These are phyloP conservation scores for Rhegmatorhina hoffmannsi DNA, from an alignment of 2,113 vertebrate genomes.

Conservation along the genomic window DNA sequence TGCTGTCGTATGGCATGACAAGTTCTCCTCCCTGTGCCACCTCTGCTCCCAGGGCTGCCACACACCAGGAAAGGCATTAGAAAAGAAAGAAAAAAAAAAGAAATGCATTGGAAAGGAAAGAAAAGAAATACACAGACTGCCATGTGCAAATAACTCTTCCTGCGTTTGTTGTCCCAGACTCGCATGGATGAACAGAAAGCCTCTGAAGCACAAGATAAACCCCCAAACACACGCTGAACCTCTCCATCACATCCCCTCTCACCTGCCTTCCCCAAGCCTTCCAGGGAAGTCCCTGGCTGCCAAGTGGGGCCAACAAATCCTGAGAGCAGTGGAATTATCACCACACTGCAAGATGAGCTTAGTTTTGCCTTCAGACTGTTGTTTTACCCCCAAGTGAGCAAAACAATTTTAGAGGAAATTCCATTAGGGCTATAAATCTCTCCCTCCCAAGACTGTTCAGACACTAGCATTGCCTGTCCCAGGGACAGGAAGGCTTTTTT, in stretches of 20 bases:
- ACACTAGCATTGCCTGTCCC: neutral
- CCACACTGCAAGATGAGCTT: rapidly evolving
- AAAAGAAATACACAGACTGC: rapidly evolving
- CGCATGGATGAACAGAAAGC: neutral
- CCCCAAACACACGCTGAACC: rapidly evolving
- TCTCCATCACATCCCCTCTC: neutral
- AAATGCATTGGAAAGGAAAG: neutral
- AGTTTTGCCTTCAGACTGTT: neutral
- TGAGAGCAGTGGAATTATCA: neutral
- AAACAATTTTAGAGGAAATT: neutral
- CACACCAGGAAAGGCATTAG: rapidly evolving
- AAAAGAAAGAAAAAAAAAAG: neutral
- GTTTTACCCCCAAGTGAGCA: neutral
- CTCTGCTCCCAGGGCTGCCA: neutral
- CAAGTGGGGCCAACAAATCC: neutral
- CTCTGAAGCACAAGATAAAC: neutral
- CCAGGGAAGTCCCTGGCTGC: neutral
- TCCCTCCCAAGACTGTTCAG: neutral
- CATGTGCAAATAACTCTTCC: neutral
- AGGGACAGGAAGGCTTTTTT: neutral
- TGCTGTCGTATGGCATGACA: rapidly evolving
- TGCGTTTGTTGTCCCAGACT: neutral
- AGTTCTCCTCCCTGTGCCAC: neutral
- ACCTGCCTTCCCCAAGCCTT: rapidly evolving
- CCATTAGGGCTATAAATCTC: neutral